Evolutionary conservation across 2,113 vertebrate species (phyloP).

Genomic region (Pipra filicauda): DNA sequence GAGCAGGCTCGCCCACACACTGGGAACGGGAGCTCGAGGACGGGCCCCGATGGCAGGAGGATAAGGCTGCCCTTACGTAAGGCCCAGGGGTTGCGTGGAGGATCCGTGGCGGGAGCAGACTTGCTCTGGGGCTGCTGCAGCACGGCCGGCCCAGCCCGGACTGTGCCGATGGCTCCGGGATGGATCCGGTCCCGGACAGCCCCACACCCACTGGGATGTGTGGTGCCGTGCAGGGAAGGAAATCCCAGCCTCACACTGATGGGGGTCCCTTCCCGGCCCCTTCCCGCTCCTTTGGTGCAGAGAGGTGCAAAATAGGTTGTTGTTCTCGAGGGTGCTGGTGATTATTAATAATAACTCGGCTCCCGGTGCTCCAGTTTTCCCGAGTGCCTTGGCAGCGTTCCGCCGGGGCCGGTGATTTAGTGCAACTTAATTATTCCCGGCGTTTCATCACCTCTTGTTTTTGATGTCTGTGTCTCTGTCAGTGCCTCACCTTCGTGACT

Average conservation of each 20-base stretch:
- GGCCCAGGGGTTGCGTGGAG: not conserved
- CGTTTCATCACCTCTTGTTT: conserved; percentile 70
- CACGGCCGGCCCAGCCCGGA: not conserved
- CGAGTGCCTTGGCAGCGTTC: conserved; percentile 11
- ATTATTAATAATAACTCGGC: conserved; percentile 40
- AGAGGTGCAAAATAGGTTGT: not conserved
- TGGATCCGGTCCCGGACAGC: not conserved
- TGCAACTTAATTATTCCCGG: conserved; percentile 52
- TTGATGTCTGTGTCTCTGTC: conserved; percentile 62
- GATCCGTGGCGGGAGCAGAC: conserved; percentile 20
- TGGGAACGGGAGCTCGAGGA: not conserved
- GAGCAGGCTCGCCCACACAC: not conserved
- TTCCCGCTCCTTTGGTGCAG: not conserved
- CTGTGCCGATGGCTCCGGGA: not conserved
- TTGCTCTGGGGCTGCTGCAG: conserved; percentile 8
- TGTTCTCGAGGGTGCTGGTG: not conserved
- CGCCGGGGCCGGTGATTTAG: conserved; percentile 39
- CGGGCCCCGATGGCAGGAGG: not conserved
- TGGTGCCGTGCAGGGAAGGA: not conserved
- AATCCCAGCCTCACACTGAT: rapidly evolving
- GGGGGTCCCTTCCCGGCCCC: not conserved
- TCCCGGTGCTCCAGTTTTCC: conserved; percentile 55
- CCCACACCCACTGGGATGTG: not conserved
- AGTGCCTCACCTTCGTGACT: conserved; percentile 64
- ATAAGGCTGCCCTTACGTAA: conserved; percentile 38